A percentile compares a stretch with the other conserved stretches of the same genome.
These are phyloP conservation scores for Rhodinocichla rosea DNA, from an alignment of 2,113 vertebrate genomes.

Conservation along the genomic window DNA sequence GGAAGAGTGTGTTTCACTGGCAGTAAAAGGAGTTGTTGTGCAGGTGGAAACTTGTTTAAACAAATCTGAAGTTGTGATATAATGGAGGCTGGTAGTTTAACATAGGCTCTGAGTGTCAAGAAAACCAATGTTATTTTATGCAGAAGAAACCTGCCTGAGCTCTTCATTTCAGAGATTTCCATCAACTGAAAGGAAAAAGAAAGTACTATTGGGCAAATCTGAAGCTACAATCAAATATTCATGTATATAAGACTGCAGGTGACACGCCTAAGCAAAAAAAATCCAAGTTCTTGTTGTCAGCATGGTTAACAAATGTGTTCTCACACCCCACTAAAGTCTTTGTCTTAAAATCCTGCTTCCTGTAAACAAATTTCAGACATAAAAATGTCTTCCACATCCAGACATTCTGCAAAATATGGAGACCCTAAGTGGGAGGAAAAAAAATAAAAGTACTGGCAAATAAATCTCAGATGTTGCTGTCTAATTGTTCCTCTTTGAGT, in stretches of 20 bases:
- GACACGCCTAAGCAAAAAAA: not conserved
- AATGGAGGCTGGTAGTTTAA: slow-evolving; percentile 28
- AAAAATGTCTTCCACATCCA: not conserved
- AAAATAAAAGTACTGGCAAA: not conserved
- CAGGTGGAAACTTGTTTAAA: slow-evolving; percentile 69
- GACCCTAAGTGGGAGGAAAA: not conserved
- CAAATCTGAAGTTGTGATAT: slow-evolving; percentile 36
- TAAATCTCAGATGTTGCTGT: not conserved
- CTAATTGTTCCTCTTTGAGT: not conserved
- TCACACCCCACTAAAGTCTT: not conserved
- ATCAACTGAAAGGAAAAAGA: not conserved
- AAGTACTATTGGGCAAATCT: not conserved
- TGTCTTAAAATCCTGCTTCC: not conserved
- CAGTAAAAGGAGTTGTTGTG: slow-evolving; percentile 38
- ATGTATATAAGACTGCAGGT: not conserved
- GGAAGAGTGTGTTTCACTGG: slow-evolving; percentile 32
- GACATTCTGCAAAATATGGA: not conserved
- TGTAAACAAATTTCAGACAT: not conserved
- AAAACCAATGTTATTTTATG: not conserved
- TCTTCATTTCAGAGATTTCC: not conserved
- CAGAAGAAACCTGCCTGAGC: not conserved
- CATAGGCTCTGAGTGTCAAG: not conserved
- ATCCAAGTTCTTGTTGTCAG: not conserved
- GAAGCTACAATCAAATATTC: not conserved
- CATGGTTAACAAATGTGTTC: not conserved